These are phyloP conservation scores for Antitype chi DNA, from an alignment of 2,888 invertebrate genomes.

Conservation along the genomic window DNA sequence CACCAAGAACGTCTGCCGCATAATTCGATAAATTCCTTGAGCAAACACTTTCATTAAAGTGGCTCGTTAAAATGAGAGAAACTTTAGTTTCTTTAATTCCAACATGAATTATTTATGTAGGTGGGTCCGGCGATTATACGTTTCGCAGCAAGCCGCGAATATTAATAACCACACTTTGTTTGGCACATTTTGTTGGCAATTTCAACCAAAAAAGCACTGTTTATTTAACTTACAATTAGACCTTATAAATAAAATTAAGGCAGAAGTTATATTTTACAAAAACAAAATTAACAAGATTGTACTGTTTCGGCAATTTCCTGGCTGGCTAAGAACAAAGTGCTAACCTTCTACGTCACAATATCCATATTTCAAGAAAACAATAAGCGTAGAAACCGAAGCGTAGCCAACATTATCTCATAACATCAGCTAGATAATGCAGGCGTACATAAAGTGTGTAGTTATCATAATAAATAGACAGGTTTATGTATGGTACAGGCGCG, in stretches of 20 bases:
- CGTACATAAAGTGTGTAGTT: constrained; percentile 61
- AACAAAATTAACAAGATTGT: constrained; percentile 33
- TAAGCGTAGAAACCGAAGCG: constrained; percentile 40
- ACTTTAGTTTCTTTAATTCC: constrained; percentile 76
- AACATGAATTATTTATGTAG: constrained; percentile 76
- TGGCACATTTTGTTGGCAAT: constrained; percentile 57
- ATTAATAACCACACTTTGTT: constrained; percentile 68
- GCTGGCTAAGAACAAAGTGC: constrained; percentile 25
- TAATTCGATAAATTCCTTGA: constrained; percentile 67
- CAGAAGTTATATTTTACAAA: constrained; percentile 7
- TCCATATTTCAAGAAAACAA: constrained; percentile 52
- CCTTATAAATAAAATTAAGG: constrained; percentile 42
- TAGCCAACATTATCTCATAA: constrained; percentile 54
- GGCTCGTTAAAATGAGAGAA: constrained; percentile 69
- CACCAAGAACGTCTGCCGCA: constrained; percentile 39
- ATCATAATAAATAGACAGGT: constrained; percentile 63
- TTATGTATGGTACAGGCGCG: constrained; percentile 60
- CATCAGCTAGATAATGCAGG: constrained; percentile 52
- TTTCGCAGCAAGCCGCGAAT: constrained; percentile 64
- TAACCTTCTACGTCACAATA: constrained; percentile 44
- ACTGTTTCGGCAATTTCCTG: constrained; percentile 4
- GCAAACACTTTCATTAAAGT: constrained; percentile 72
- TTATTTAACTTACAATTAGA: constrained; percentile 54
- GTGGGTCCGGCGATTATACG: constrained; percentile 67
- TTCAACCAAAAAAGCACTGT: constrained; percentile 47